Evolutionary conservation across 2,888 invertebrate species (phyloP), one percentile per base, ranked within the genome.

Genomic region (Drosophila parthenogenetica): DNA sequence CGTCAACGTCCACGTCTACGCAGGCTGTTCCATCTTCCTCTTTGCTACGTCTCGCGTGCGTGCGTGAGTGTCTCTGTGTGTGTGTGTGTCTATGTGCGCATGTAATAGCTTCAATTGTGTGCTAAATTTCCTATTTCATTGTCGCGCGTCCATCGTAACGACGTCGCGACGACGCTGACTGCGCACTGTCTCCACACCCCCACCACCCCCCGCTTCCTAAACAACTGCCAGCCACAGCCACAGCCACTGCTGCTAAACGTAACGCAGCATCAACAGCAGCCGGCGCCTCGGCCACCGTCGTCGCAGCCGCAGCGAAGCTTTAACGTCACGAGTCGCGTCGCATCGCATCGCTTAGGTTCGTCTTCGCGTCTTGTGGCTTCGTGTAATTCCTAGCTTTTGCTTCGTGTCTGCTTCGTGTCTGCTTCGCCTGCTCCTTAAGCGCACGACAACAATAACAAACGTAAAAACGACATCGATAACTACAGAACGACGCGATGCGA

Each of bases 41-140:
- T 43, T 39, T 14, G 1, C 22, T n/a, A 49, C 7, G 49, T 29
- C 45, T 37, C 32, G 25, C 42, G 39, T 35, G 29, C 37, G 10
- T 61, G 40, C 45, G 17, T 49, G 46, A 45, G 8, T 43, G 61
- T 37, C 50, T 51, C 17, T 70, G 45, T 66, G 59, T 61, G 57
- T 54, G 59, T 70, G 67, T 51, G 50, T 66, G 70, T 50, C 35
- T 65, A 37, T 58, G 66, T 57, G 70, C 53, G 77, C 60, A 54
- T 75, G 63, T 78, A 80, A 79, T 82, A 69, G 75, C 76, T 80
- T 82, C 78, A 83, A 87, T 87, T 87, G 85, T 87, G 83, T 87
- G 87, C 83, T 86, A 86, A 86, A 83, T 87, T 84, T 84, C 82
- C 81, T 81, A 86, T 88, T 82, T 77, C 78, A 81, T 81, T 79